These are phyloP conservation scores for Burhinus oedicnemus DNA, from an alignment of 2,113 vertebrate genomes.

Conservation along the genomic window DNA sequence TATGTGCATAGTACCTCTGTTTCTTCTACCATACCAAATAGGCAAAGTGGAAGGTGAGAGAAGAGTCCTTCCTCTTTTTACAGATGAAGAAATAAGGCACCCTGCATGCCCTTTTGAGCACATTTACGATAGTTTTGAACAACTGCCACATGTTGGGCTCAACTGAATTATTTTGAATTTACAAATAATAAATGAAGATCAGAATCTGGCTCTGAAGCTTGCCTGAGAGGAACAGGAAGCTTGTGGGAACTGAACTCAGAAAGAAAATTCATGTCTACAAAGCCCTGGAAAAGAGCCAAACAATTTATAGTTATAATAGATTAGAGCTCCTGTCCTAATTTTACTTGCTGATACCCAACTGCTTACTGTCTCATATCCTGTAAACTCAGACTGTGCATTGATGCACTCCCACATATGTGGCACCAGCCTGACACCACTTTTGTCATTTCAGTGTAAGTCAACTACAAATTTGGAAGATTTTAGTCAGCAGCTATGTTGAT, in stretches of 20 bases:
- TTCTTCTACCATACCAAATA: not conserved
- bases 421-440: not conserved
- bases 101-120: not conserved
- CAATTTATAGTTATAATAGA: not conserved
- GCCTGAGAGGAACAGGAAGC: not conserved
- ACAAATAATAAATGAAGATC: not conserved
- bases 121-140: not conserved
- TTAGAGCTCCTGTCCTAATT: constrained; percentile 37
- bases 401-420: constrained; percentile 31
- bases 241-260: not conserved
- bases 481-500: constrained; percentile 40
- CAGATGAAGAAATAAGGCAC: not conserved
- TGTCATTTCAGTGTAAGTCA: not conserved
- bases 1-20: not conserved
- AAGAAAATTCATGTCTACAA: not conserved
- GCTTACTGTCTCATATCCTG: constrained; percentile 32
- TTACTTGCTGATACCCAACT: not conserved
- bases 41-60: not conserved
- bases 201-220: not conserved
- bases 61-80: not conserved
- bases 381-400: constrained; percentile 14
- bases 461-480: constrained; percentile 22
- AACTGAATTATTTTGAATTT: not conserved
- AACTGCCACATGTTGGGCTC: not conserved
- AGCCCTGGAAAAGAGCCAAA: not conserved